phyloP scores from a whole-genome alignment of 2,797 vertebrate species.

The Bradypodion pumilum region DNA sequence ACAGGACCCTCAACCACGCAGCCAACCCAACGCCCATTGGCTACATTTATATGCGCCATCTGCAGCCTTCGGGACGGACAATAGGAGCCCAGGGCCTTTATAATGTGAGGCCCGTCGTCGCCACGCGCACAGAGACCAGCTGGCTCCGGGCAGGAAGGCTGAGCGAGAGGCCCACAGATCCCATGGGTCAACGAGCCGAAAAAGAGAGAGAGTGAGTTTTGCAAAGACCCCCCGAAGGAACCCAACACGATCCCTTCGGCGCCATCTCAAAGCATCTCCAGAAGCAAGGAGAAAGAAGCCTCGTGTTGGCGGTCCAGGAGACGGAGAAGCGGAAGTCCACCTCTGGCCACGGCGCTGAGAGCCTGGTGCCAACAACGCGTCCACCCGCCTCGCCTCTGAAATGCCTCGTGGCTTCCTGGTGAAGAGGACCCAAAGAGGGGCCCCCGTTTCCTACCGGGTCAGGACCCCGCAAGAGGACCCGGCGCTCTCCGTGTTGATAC shows the following conservation, averaged over 20 bases:
- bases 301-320: background rate
- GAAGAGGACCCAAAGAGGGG: conserved; percentile 64
- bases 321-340: background rate
- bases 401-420: conserved; percentile 74
- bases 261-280: too few species aligned
- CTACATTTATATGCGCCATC: conserved; percentile 66
- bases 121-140: background rate
- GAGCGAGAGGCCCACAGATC: conserved; percentile 2
- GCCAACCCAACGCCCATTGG: conserved; percentile 65
- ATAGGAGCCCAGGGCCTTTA: conserved; percentile 59
- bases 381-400: background rate
- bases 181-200: background rate
- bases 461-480: conserved; percentile 31
- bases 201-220: background rate
- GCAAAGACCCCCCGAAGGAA: background rate
- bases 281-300: too few species aligned
- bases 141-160: background rate
- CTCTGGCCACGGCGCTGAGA: background rate
- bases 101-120: conserved; percentile 45
- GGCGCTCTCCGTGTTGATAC: background rate
- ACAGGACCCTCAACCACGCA: conserved; percentile 64
- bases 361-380: background rate
- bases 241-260: too few species aligned
- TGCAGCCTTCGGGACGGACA: conserved; percentile 66
- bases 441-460: conserved; percentile 63